phyloP scores from a whole-genome alignment of 2,888 invertebrate species.

The Acleris emargana region DNA sequence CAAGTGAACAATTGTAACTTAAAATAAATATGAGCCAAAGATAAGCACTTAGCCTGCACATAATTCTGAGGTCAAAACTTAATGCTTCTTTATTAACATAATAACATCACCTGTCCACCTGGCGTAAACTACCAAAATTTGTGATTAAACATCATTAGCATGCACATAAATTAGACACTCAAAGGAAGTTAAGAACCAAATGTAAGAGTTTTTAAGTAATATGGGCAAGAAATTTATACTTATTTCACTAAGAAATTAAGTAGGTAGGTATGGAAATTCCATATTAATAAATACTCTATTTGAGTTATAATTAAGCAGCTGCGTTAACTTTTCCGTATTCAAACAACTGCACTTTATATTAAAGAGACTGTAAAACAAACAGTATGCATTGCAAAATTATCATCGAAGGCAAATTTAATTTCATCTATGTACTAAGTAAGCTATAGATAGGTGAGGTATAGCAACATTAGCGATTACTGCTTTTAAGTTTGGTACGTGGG shows the following conservation, averaged over 20 bases:
- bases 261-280: too few species aligned
- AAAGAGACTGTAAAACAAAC: too few species aligned
- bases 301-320: too few species aligned
- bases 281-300: too few species aligned
- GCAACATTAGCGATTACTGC: constrained; percentile 36
- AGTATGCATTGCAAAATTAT: too few species aligned
- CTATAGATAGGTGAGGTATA: too few species aligned
- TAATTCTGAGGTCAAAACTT: constrained; percentile 40
- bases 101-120: constrained; percentile 32
- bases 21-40: constrained; percentile 41
- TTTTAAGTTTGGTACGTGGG: constrained; percentile 51
- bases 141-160: constrained; percentile 28
- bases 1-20: constrained; percentile 31
- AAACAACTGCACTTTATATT: too few species aligned
- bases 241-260: too few species aligned
- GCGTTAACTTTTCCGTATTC: too few species aligned
- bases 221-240: too few species aligned
- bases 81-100: constrained; percentile 29
- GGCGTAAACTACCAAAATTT: constrained; percentile 33
- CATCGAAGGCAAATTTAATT: too few species aligned
- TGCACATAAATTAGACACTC: constrained; percentile 23
- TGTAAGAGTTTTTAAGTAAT: not conserved
- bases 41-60: constrained; percentile 40
- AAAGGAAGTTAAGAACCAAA: constrained; percentile 16
- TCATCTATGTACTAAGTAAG: too few species aligned